Base-by-base conservation (phyloP, 2,888 invertebrate genomes). In the Boloria selene region DNA sequence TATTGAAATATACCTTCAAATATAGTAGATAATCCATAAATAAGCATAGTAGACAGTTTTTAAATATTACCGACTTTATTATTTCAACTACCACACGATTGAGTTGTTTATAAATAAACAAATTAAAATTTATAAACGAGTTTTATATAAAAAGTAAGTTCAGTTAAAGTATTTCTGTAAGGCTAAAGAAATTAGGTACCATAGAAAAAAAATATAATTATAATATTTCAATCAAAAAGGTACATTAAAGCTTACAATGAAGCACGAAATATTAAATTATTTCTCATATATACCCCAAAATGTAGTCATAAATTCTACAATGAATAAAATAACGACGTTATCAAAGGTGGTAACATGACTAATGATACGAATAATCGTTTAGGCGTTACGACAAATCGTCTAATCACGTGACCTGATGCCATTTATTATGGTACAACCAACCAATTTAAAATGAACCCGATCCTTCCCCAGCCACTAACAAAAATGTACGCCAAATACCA, bases 321-420 rank as follows among this genome's bases (percentile, higher is more conserved):
- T 80, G 76, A 80, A 81, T 77, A 79, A 79, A 76, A 77, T 81
- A 84, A 86, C 83, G 84, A 88, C 86, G 84, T 83, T 88, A 90
- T 88, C 88, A 83, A 77, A 88, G 87, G 89, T 90, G 89, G 85
- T 85, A 87, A 89, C 86, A 89, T 90, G 87, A 90, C 84, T 87
- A 89, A 90, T 88, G 90, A 87, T 80, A 79, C 85, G 75, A 77
- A 74, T 88, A 88, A 90, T 90, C 86, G 87, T 79, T 85, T 82
- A 82, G 80, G 80, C 84, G 84, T 83, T 82, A 85, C 84, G 87
- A 89, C 90, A 90, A 90, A 90, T 90, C 81, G 85, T 81, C 81
- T 73, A 75, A 87, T 90, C 86, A 87, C 90, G 89, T 90, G 90
- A 87, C 82, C 77, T 70, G 73, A 70, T 74, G 77, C 80, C 85